These are phyloP conservation scores for Torymus texanus DNA, from an alignment of 2,888 invertebrate species.

Conservation along the genomic window DNA sequence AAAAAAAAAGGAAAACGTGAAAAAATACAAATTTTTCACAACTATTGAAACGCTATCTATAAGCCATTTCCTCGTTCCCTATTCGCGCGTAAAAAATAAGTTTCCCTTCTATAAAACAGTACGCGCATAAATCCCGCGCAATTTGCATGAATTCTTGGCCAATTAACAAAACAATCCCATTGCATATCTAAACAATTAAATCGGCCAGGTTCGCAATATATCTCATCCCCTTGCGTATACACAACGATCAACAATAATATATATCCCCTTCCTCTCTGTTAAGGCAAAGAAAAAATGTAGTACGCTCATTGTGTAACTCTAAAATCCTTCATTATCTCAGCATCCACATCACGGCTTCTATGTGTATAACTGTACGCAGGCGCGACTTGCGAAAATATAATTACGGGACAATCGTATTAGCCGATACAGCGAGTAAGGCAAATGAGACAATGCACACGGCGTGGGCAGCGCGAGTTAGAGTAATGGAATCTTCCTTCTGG, in stretches of 20 bases:
- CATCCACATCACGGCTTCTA: background rate
- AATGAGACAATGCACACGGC: slow-evolving; percentile 22
- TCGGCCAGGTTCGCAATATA: background rate
- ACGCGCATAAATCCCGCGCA: too few species aligned
- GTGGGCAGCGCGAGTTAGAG: slow-evolving; percentile 6
- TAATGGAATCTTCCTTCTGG: slow-evolving; percentile 1
- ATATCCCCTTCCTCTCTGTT: background rate
- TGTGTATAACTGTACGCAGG: background rate
- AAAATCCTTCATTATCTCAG: slow-evolving; percentile 21
- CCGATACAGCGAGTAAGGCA: slow-evolving; percentile 37
- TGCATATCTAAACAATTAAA: background rate
- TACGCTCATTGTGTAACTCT: slow-evolving; percentile 1
- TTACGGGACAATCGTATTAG: slow-evolving; percentile 47
- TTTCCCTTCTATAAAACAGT: too few species aligned
- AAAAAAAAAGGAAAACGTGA: too few species aligned
- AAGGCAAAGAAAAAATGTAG: slow-evolving; percentile 1
- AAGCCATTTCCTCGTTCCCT: too few species aligned
- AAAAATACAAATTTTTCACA: too few species aligned
- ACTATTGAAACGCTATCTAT: too few species aligned
- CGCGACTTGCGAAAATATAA: slow-evolving; percentile 30
- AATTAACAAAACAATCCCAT: background rate
- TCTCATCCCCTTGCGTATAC: background rate
- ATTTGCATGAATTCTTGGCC: too few species aligned
- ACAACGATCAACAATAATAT: too few species aligned
- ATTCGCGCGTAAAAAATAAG: too few species aligned